A percentile compares a stretch with the other conserved stretches of the same genome.
Conservation (phyloP, 2,888 invertebrate species). For the Pristionchus mayeri region DNA sequence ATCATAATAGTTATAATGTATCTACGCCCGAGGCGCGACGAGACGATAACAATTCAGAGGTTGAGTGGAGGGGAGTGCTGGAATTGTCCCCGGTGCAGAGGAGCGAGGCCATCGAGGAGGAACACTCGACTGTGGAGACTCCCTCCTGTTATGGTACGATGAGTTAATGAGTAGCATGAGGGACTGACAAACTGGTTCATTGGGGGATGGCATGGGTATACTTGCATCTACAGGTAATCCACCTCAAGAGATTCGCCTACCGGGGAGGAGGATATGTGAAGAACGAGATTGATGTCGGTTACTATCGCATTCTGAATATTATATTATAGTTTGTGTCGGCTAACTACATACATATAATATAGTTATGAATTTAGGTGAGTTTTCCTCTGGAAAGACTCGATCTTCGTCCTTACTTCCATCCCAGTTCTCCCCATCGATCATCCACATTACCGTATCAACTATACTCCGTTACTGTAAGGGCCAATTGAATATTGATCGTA, state of each 20-base stretch:
- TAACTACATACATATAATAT: background rate
- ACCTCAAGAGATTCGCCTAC: conserved; percentile 70
- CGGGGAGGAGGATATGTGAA: conserved; percentile 66
- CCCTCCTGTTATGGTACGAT: conserved; percentile 62
- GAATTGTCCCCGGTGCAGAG: conserved; percentile 72
- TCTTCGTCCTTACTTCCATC: conserved; percentile 24
- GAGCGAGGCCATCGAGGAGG: conserved; percentile 57
- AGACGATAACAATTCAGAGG: conserved; percentile 57
- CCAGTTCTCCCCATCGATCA: background rate
- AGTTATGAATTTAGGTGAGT: conserved; percentile 2
- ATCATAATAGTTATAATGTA: no score
- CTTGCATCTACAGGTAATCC: conserved; percentile 61
- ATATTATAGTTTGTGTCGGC: no score
- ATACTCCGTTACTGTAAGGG: conserved; percentile 41
- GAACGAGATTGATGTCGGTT: conserved; percentile 56
- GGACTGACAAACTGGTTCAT: no score
- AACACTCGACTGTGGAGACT: conserved; percentile 67
- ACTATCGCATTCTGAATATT: background rate
- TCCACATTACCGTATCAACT: background rate
- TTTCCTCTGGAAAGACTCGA: conserved; percentile 24
- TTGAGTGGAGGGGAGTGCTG: conserved; percentile 66
- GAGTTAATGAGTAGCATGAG: background rate
- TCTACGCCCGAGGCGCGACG: no score
- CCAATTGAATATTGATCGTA: background rate
- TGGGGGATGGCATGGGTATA: background rate